phyloP scores from a whole-genome alignment of 2,888 invertebrate species.

The Hecatera dysodea region DNA sequence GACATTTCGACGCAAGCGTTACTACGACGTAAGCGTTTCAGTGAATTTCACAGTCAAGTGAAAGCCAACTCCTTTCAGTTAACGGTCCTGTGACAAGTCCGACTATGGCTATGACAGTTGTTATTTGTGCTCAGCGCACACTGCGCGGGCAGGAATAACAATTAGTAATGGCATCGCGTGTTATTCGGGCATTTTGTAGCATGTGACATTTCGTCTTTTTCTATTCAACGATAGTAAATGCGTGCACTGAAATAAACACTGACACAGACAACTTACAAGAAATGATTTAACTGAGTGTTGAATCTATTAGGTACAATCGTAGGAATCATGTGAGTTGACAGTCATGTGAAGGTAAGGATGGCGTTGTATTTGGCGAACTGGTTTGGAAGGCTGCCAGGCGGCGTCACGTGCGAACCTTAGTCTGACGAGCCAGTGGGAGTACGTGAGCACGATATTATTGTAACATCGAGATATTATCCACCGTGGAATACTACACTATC shows the following conservation, averaged over 20 bases:
- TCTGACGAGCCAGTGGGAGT: slow-evolving; percentile 38
- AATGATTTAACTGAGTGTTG: slow-evolving; percentile 40
- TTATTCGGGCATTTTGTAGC: not conserved
- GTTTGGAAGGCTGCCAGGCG: slow-evolving; percentile 76
- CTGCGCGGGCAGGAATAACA: not conserved
- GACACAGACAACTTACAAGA: slow-evolving; percentile 18
- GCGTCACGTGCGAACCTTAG: slow-evolving; percentile 56
- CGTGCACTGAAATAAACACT: slow-evolving; percentile 31
- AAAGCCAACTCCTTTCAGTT: too few relatives aligned
- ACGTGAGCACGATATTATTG: slow-evolving; percentile 43
- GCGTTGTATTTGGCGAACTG: slow-evolving; percentile 70
- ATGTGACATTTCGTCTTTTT: slow-evolving; percentile 1
- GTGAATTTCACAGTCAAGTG: not conserved
- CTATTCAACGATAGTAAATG: not conserved
- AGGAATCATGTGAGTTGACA: slow-evolving; percentile 70
- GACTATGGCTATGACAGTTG: not conserved
- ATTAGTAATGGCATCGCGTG: not conserved
- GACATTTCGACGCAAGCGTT: not conserved
- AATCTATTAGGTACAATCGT: slow-evolving; percentile 58
- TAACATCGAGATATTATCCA: slow-evolving; percentile 19
- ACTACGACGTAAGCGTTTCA: not conserved
- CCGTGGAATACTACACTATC: slow-evolving; percentile 32
- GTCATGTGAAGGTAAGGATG: slow-evolving; percentile 71
- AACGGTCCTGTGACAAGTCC: not conserved
- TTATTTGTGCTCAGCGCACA: not conserved